Evolutionary conservation across 2,888 invertebrate species (phyloP), one percentile per base, ranked within the genome.

Genomic region (Flexamia atlantica): DNA sequence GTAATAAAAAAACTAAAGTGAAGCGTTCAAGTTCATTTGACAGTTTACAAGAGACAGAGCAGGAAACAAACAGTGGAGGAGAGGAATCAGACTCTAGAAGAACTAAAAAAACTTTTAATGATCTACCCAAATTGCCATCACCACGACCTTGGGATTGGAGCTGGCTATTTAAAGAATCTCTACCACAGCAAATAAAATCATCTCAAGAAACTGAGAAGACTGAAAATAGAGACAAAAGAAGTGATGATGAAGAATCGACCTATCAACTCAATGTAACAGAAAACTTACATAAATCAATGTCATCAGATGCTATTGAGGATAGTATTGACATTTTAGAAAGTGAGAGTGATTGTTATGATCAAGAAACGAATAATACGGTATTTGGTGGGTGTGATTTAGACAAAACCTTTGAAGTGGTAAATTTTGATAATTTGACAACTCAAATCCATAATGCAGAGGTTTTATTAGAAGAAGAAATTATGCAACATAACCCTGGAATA

Each of bases 11-110:
- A 20, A 7, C 12, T 30, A 64, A 30, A 14, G 30, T 5, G 20
- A 64, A 64, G 17, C 25, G 64, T 28, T 64, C 64, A 64, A 64
- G 7, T 64, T 64, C 30, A 28, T 64, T 28, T 14, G 14, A 64
- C 30, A 17, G 30, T 30, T 64, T 64, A 30, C 17, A 50, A n/a
- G 64, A 64, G 4, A 2, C 5, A 30, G 30, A 30, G 28, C 28
- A 64, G 9, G 30, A 64, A 64, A 57, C 17, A 57, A 57, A 1
- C 14, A 23, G 23, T 57, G 57, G 14, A 9, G 25, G 3, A 23
- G 9, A 57, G 20, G 12, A 25, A 57, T 23, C 9, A 64, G 30
- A 64, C 28, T 14, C 1, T 28, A 30, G 30, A 64, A 14, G 17
- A n/a, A n/a, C n/a, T n/a, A n/a, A n/a, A n/a, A n/a, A 20, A 57